These are phyloP conservation scores for Ancistrus triradiatus DNA, from an alignment of 2,113 vertebrate species.

Conservation along the genomic window DNA sequence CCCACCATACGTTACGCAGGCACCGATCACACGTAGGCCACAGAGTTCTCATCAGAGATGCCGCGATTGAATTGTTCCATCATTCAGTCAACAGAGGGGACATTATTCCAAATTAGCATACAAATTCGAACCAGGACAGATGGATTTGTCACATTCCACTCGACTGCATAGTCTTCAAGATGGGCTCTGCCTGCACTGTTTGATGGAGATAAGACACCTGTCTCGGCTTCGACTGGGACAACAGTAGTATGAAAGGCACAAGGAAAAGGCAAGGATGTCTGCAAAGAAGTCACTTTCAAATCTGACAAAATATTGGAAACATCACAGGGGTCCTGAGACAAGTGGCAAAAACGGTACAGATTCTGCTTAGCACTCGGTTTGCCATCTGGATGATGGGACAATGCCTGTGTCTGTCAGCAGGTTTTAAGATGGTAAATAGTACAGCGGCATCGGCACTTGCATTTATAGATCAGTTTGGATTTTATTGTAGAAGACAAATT, in stretches of 20 bases:
- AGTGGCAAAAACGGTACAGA: constrained; percentile 41
- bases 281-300: constrained; percentile 61
- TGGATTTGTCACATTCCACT: constrained; percentile 79
- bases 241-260: constrained; percentile 24
- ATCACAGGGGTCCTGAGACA: constrained; percentile 57
- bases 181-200: constrained; percentile 68
- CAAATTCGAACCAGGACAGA: constrained; percentile 80
- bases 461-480: background rate
- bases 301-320: constrained; percentile 34
- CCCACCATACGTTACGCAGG: constrained; percentile 53
- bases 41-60: constrained; percentile 70
- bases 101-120: constrained; percentile 83
- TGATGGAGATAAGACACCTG: constrained; percentile 78
- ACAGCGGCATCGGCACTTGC: background rate
- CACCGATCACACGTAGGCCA: constrained; percentile 61
- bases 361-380: constrained; percentile 54
- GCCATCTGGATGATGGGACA: constrained; percentile 55
- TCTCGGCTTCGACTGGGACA: constrained; percentile 55
- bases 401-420: constrained; percentile 18
- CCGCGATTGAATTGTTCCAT: constrained; percentile 77
- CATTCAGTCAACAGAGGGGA: constrained; percentile 75
- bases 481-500: too few relatives aligned
- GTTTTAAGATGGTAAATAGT: background rate
- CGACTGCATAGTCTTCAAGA: constrained; percentile 69
- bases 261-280: constrained; percentile 55